These are phyloP conservation scores for Cerceris ruficornis DNA, from an alignment of 2,888 invertebrate genomes.

Conservation along the genomic window DNA sequence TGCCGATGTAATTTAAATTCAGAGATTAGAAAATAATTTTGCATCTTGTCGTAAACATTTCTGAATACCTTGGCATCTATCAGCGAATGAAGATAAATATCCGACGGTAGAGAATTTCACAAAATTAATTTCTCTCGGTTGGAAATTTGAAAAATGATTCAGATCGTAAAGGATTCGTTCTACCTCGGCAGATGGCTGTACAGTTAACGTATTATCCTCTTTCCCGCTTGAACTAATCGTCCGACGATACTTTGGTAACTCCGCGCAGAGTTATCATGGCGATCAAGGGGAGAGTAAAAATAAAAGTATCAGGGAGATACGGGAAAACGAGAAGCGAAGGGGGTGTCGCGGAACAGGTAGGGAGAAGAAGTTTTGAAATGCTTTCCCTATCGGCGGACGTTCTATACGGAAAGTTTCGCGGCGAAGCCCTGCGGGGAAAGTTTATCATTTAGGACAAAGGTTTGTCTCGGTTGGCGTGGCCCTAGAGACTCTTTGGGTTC, in stretches of 20 bases:
- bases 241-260: background rate
- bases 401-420: conserved; percentile 72
- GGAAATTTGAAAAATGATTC: no score
- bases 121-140: no score
- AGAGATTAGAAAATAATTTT: no score
- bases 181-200: background rate
- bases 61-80: background rate
- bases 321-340: conserved; percentile 3
- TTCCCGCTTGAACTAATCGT: background rate
- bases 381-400: conserved; percentile 70
- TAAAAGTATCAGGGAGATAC: conserved; percentile 28
- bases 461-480: conserved; percentile 58
- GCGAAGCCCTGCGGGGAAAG: conserved; percentile 68
- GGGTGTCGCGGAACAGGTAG: conserved; percentile 31
- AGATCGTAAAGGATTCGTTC: background rate
- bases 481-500: conserved; percentile 38
- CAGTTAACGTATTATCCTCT: background rate
- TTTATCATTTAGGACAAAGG: conserved; percentile 77
- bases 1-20: no score
- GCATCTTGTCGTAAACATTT: no score
- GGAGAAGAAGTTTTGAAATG: conserved; percentile 66
- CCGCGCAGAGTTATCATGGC: conserved; percentile 2
- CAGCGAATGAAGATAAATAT: background rate
- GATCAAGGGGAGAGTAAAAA: conserved; percentile 42
- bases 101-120: background rate